phyloP scores from a whole-genome alignment of 2,888 invertebrate species.

The Dolichopus griseipennis region DNA sequence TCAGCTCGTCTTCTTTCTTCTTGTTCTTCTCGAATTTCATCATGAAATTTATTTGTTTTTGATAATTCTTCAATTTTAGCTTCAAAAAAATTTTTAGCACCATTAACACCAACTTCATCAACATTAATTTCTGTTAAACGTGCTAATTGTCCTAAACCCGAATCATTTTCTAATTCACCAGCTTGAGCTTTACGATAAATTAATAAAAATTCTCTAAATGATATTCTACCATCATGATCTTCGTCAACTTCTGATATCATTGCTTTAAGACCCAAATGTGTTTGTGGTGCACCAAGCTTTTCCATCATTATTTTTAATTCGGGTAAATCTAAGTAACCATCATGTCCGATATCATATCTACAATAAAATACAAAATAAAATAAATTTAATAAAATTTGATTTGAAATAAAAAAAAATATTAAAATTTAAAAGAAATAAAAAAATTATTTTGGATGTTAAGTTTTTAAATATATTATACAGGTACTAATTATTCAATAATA shows the following conservation, averaged over 20 bases:
- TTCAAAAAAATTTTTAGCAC: constrained; percentile 92
- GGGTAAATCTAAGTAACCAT: constrained; percentile 79
- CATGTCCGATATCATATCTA: constrained; percentile 84
- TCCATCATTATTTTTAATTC: constrained; percentile 97
- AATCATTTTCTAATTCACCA: constrained; percentile 79
- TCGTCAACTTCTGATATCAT: constrained; percentile 92
- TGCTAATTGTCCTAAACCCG: constrained; percentile 78
- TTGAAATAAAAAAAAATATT: no score
- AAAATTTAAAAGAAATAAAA: no score
- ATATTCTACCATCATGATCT: constrained; percentile 75
- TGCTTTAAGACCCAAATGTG: constrained; percentile 85
- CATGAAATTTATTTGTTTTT: constrained; percentile 79
- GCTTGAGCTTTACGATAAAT: constrained; percentile 82
- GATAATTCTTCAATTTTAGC: constrained; percentile 86
- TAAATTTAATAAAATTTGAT: neutral
- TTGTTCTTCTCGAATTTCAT: constrained; percentile 86
- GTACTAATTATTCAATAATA: no score
- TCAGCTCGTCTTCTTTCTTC: constrained; percentile 76
- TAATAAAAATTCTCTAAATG: constrained; percentile 79
- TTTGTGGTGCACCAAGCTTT: constrained; percentile 88
- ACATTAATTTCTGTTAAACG: constrained; percentile 85
- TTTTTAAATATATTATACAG: no score
- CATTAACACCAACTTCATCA: constrained; percentile 87
- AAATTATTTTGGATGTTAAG: no score
- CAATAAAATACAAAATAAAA: constrained; percentile 30